A percentile compares a stretch with the other conserved stretches of the same genome.
phyloP scores from a whole-genome alignment of 1,140 invertebrate species.

The Scaptodrosophila lebanonensis region DNA sequence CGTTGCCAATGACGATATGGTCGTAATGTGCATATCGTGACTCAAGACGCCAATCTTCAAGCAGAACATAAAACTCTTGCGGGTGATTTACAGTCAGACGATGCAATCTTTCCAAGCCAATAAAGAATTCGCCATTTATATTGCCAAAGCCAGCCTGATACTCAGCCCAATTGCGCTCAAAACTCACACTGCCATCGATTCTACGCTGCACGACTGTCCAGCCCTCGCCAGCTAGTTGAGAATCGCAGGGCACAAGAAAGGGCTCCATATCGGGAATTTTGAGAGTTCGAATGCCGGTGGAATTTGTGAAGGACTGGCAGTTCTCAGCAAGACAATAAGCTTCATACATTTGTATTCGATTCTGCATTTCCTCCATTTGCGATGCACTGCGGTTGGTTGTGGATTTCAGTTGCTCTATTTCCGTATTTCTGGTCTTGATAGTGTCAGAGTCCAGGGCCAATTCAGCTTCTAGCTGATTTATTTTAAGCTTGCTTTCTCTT shows the following conservation, averaged over 20 bases:
- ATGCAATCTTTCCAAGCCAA: conserved; percentile 80
- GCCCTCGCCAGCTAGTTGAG: conserved; percentile 78
- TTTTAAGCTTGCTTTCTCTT: too few relatives aligned
- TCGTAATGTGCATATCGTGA: conserved; percentile 81
- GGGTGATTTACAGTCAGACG: conserved; percentile 79
- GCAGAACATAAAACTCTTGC: conserved; percentile 81
- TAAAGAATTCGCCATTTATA: conserved; percentile 80
- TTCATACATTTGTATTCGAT: too few relatives aligned
- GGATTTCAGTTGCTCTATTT: too few relatives aligned
- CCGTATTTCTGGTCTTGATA: too few relatives aligned
- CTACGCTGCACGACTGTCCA: conserved; percentile 82
- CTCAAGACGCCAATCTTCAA: conserved; percentile 79
- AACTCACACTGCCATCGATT: conserved; percentile 80
- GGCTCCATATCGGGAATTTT: background rate
- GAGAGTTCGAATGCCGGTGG: background rate
- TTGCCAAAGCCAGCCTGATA: conserved; percentile 82
- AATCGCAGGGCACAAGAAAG: background rate
- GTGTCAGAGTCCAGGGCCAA: too few relatives aligned
- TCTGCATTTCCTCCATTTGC: too few relatives aligned
- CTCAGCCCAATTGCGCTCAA: conserved; percentile 80
- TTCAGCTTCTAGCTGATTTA: too few relatives aligned
- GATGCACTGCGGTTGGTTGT: too few relatives aligned
- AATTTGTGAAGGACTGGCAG: too few relatives aligned
- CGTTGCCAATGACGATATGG: conserved; percentile 81
- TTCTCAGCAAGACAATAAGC: too few relatives aligned